These are phyloP conservation scores for Thelaira solivaga DNA, from an alignment of 2,888 invertebrate species.

Conservation along the genomic window DNA sequence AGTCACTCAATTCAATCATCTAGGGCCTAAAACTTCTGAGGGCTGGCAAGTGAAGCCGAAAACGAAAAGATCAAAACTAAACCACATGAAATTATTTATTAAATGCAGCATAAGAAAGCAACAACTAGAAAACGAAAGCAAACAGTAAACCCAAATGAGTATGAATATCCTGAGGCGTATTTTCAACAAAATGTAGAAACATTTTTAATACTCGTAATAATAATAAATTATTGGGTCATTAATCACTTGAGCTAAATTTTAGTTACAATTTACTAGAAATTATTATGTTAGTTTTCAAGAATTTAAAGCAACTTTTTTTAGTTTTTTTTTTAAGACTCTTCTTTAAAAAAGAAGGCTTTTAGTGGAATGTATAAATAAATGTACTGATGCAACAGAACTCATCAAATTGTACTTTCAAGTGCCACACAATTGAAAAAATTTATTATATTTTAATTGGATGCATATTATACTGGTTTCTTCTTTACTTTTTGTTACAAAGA, in stretches of 20 bases:
- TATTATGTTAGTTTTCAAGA: too few species aligned
- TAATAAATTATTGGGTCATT: conserved; percentile 60
- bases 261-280: neutral
- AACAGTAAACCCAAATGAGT: conserved; percentile 25
- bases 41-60: neutral
- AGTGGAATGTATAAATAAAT: too few species aligned
- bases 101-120: conserved; percentile 5
- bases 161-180: conserved; percentile 37
- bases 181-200: neutral
- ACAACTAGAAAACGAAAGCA: conserved; percentile 26
- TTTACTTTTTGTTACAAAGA: too few species aligned
- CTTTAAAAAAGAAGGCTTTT: too few species aligned
- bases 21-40: conserved; percentile 2
- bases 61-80: conserved; percentile 3
- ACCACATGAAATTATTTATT: neutral
- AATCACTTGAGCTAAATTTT: conserved; percentile 46
- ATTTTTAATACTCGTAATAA: conserved; percentile 3
- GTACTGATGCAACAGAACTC: too few species aligned
- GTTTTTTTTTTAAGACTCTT: neutral
- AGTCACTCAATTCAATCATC: conserved; percentile 57
- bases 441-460: too few species aligned
- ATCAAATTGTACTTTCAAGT: too few species aligned
- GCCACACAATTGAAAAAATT: too few species aligned
- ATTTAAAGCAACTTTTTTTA: neutral
- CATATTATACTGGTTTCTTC: too few species aligned